Evolutionary conservation across 1,140 invertebrate genomes (phyloP).

Genomic region (Drosophila erecta): DNA sequence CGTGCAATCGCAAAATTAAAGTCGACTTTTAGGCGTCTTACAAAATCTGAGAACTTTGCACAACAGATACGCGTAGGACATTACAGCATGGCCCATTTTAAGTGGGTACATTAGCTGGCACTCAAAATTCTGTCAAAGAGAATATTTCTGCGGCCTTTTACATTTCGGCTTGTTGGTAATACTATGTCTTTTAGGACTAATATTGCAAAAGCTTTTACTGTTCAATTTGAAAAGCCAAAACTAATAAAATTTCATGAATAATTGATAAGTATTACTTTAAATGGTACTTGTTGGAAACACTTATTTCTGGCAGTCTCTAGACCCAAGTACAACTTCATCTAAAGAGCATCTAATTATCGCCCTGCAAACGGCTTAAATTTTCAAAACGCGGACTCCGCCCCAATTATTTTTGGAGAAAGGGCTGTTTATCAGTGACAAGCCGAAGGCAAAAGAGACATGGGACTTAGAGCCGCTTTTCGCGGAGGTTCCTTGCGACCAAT

Average conservation of each 20-base stretch:
- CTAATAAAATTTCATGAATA: no score
- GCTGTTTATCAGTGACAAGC: constrained; percentile 62
- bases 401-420: background rate
- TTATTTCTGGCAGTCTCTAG: no score
- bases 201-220: background rate
- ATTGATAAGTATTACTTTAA: no score
- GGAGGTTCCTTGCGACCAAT: background rate
- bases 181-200: no score
- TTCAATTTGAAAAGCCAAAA: background rate
- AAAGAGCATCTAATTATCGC: constrained; percentile 36
- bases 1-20: constrained; percentile 60
- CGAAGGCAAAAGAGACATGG: constrained; percentile 31
- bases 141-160: background rate
- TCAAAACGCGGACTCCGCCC: constrained; percentile 8
- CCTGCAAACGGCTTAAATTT: constrained; percentile 7
- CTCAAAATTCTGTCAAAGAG: background rate
- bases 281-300: no score
- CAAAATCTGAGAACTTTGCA: constrained; percentile 54
- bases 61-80: constrained; percentile 46
- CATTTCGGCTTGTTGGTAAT: background rate
- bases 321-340: background rate
- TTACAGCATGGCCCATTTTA: background rate
- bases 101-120: constrained; percentile 21
- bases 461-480: constrained; percentile 12
- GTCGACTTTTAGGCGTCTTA: constrained; percentile 58